Conservation (phyloP, 2,797 vertebrate genomes). For the Aselliscus stoliczkanus region DNA sequence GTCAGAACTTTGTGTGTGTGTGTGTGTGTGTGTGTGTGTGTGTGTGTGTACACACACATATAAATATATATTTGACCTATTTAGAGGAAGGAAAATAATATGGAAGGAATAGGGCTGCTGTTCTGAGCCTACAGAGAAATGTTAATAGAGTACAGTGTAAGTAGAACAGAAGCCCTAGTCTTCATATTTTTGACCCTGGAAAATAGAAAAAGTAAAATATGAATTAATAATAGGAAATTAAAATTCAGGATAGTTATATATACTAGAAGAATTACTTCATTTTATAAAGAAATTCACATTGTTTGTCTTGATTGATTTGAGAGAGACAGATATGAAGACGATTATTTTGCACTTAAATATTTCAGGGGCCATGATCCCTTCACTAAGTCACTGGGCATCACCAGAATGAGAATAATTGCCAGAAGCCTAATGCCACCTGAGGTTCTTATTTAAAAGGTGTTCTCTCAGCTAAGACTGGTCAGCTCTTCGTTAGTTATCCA, state of each 20-base stretch:
- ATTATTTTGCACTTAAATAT: neutral
- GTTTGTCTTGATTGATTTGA: neutral
- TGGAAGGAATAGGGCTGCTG: neutral
- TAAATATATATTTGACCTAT: neutral
- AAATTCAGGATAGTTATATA: neutral
- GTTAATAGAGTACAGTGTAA: neutral
- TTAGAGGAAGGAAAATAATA: neutral
- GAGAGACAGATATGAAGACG: neutral
- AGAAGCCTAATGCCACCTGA: neutral
- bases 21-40: neutral
- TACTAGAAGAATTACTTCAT: neutral
- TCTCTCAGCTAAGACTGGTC: neutral
- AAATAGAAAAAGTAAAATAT: neutral
- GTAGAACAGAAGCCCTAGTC: neutral
- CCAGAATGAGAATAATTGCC: neutral
- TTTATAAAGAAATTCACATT: neutral
- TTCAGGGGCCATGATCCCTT: neutral
- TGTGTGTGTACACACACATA: too few species aligned
- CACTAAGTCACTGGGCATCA: neutral
- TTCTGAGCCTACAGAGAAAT: neutral
- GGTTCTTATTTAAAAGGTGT: slow-evolving; percentile 1
- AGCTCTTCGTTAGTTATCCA: neutral
- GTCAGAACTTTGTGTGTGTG: neutral
- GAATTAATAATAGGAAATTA: neutral
- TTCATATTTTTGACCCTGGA: neutral